Percentiles rank a stretch among this genome's conserved stretches.
These are phyloP conservation scores for Trachymyrmex septentrionalis DNA, from an alignment of 1,140 invertebrate genomes.

Conservation along the genomic window DNA sequence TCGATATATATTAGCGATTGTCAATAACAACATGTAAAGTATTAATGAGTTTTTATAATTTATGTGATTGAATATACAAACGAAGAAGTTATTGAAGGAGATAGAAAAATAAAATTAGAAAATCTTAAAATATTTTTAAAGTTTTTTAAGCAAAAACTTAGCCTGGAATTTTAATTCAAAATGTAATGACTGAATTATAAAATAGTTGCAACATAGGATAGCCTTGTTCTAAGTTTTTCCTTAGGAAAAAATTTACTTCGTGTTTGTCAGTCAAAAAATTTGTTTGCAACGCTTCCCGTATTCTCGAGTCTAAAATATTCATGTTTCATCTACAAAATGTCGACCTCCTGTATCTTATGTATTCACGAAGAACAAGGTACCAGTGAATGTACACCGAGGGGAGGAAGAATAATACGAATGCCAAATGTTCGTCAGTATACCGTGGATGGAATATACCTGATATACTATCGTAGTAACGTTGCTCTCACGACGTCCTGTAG, in stretches of 20 bases:
- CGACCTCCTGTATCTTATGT: conserved; percentile 10
- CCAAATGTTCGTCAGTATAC: conserved; percentile 57
- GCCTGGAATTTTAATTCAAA: background rate
- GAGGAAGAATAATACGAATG: conserved; percentile 62
- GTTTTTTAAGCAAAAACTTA: background rate
- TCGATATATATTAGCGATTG: too few species aligned
- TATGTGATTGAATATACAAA: background rate
- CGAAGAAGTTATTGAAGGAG: background rate
- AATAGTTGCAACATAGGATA: background rate
- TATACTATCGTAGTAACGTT: conserved; percentile 62
- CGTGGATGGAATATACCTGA: conserved; percentile 63
- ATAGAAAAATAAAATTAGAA: background rate
- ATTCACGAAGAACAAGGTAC: conserved; percentile 52
- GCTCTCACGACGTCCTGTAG: conserved; percentile 63
- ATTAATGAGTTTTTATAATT: background rate
- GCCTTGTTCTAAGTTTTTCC: background rate
- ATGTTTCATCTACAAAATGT: conserved; percentile 46
- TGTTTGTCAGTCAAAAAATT: conserved; percentile 35
- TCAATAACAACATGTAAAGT: background rate
- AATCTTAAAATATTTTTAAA: conserved; percentile 14
- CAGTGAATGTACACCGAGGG: conserved; percentile 17
- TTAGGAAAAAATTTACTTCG: background rate
- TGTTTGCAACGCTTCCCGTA: background rate
- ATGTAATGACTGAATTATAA: background rate
- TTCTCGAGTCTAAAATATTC: conserved; percentile 44